Evolutionary conservation across 2,888 invertebrate genomes (phyloP).

Genomic region (Ormyrus pomaceus): DNA sequence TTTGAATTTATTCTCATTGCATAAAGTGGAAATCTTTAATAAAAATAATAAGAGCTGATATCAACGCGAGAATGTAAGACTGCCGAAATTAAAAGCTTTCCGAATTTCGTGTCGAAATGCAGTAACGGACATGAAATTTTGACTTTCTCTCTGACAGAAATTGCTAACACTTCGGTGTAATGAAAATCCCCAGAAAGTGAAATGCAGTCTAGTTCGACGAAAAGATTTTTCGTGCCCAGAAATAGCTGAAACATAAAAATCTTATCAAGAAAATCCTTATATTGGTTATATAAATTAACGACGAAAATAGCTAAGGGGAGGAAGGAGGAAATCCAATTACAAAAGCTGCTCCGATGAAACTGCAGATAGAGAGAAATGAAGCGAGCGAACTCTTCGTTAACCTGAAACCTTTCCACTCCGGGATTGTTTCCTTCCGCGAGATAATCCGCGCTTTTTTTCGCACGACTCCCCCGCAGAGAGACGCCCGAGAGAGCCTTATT

Average conservation of each 20-base stretch:
- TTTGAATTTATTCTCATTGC: too few species aligned
- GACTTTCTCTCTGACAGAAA: too few species aligned
- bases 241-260: too few species aligned
- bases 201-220: neutral
- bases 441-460: neutral
- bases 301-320: neutral
- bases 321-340: slow-evolving; percentile 11
- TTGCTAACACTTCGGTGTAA: neutral
- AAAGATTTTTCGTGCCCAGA: neutral
- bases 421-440: slow-evolving; percentile 21
- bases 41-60: too few species aligned
- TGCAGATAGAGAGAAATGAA: slow-evolving; percentile 1
- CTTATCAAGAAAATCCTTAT: neutral
- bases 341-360: neutral
- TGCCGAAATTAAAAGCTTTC: too few species aligned
- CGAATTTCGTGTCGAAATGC: too few species aligned
- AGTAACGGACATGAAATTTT: too few species aligned
- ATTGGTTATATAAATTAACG: slow-evolving; percentile 7
- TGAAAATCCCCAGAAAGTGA: neutral
- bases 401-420: neutral
- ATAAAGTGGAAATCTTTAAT: too few species aligned
- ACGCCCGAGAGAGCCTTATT: neutral
- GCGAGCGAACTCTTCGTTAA: neutral
- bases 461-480: neutral
- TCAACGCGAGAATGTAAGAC: too few species aligned